Evolutionary conservation across 2,113 vertebrate species (phyloP).

Genomic region (Pantherophis guttatus): DNA sequence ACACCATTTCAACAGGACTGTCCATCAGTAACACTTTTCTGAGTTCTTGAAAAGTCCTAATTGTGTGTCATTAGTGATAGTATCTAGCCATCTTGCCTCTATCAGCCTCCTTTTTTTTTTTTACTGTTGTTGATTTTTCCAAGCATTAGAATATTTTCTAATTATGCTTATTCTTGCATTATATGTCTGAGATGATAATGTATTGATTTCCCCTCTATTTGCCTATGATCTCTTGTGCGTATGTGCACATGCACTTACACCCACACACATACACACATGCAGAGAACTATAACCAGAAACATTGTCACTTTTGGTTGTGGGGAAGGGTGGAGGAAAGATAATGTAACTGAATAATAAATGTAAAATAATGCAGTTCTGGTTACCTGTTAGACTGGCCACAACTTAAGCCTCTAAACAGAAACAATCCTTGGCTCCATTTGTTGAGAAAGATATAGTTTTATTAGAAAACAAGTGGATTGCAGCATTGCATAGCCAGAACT

Average conservation of each 20-base stretch:
- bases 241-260: too few relatives aligned
- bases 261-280: not conserved
- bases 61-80: not conserved
- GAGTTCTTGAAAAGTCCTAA: not conserved
- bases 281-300: not conserved
- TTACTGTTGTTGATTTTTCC: not conserved
- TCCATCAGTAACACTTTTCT: not conserved
- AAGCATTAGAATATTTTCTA: not conserved
- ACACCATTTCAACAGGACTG: not conserved
- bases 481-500: not conserved
- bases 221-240: too few relatives aligned
- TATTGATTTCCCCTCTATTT: too few relatives aligned
- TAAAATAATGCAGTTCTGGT: not conserved
- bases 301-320: not conserved
- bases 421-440: not conserved
- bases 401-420: not conserved
- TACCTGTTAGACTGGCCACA: not conserved
- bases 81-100: not conserved
- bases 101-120: not conserved
- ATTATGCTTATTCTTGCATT: not conserved
- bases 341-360: not conserved
- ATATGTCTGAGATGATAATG: not conserved
- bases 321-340: not conserved
- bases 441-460: not conserved
- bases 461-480: not conserved